These are phyloP conservation scores for Pipa parva DNA, from an alignment of 2,113 vertebrate species.

Conservation along the genomic window DNA sequence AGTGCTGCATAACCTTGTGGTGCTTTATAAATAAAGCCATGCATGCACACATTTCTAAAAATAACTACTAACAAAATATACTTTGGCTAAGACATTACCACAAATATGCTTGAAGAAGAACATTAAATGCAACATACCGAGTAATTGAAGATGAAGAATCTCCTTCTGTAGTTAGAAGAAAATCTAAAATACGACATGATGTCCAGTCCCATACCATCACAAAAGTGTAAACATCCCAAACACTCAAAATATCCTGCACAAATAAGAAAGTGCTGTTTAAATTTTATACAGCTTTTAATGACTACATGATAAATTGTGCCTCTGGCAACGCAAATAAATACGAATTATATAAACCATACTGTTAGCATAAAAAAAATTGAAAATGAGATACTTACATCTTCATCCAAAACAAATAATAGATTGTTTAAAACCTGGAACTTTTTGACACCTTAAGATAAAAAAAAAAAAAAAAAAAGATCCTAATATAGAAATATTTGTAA, in stretches of 20 bases:
- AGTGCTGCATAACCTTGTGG: no score
- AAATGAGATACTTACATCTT: conserved; percentile 64
- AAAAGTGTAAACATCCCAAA: conserved; percentile 80
- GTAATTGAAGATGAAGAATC: conserved; percentile 68
- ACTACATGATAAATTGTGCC: no score
- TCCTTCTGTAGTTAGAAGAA: conserved; percentile 82
- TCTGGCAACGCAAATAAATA: no score
- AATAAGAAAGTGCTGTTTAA: neutral
- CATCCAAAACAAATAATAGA: conserved; percentile 81
- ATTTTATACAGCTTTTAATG: no score
- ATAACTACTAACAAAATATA: neutral
- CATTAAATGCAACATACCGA: conserved; percentile 53
- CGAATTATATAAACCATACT: no score
- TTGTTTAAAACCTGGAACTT: conserved; percentile 80
- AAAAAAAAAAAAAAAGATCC: conserved; percentile 14
- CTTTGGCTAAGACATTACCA: neutral
- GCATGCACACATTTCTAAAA: no score
- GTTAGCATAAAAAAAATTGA: neutral
- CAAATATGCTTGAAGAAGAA: no score
- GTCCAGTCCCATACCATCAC: conserved; percentile 79
- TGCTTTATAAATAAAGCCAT: no score
- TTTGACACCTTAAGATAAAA: conserved; percentile 67
- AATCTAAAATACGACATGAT: conserved; percentile 71
- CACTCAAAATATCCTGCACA: conserved; percentile 74
- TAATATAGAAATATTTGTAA: no score